Percentiles rank a stretch among this genome's conserved stretches.
These are phyloP conservation scores for Uropsilus gracilis DNA, from an alignment of 2,113 vertebrate genomes.

Conservation along the genomic window DNA sequence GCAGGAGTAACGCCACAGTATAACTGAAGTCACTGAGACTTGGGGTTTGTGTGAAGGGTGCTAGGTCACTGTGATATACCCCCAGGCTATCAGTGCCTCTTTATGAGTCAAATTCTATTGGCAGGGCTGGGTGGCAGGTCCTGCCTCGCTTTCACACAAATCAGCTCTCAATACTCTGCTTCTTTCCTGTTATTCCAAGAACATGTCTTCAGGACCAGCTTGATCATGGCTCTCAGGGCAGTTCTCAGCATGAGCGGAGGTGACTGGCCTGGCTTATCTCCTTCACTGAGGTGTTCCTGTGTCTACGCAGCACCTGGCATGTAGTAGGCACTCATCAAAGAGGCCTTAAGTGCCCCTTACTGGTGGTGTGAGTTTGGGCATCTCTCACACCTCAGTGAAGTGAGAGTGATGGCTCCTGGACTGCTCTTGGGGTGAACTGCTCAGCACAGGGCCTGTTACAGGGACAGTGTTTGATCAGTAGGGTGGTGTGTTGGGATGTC, in stretches of 20 bases:
- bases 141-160: too few species aligned
- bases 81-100: not conserved
- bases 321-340: not conserved
- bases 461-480: not conserved
- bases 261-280: not conserved
- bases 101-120: not conserved
- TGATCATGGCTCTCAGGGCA: not conserved
- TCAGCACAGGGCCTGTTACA: not conserved
- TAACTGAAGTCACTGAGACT: too few species aligned
- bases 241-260: not conserved
- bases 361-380: not conserved
- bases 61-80: too few species aligned
- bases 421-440: not conserved
- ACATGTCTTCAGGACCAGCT: not conserved
- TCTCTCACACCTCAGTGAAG: not conserved
- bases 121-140: not conserved
- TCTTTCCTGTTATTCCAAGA: not conserved
- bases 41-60: too few species aligned
- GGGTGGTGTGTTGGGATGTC: accelerated
- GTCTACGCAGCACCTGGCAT: not conserved
- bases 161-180: not conserved
- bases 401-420: not conserved
- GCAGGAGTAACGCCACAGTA: too few species aligned
- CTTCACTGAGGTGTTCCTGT: not conserved
- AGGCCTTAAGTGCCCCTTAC: not conserved